A percentile compares a stretch with the other conserved stretches of the same genome.
These are phyloP conservation scores for Drusus annulatus DNA, from an alignment of 1,140 invertebrate species.

Conservation along the genomic window DNA sequence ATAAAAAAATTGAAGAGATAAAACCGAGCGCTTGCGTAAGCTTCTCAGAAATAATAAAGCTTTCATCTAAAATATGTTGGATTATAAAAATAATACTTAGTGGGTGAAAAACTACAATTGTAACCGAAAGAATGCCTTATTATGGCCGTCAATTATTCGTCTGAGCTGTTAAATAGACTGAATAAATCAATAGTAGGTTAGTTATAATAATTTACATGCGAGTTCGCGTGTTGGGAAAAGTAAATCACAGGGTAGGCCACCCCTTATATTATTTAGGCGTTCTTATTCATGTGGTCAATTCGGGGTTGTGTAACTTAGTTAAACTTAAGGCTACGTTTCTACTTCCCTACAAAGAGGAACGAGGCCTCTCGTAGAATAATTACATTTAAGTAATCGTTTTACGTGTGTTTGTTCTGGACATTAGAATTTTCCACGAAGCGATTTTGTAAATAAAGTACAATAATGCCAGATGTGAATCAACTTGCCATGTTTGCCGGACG, in stretches of 20 bases:
- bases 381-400: slow-evolving; percentile 53
- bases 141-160: no score
- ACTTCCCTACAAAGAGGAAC: neutral
- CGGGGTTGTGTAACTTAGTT: neutral
- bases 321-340: neutral
- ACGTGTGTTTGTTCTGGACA: slow-evolving; percentile 47
- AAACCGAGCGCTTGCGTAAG: no score
- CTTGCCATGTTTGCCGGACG: slow-evolving; percentile 44
- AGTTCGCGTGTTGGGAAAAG: slow-evolving; percentile 10
- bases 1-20: no score
- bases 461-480: slow-evolving; percentile 53
- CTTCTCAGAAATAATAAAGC: no score
- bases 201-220: slow-evolving; percentile 14
- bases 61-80: no score
- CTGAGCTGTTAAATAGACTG: slow-evolving; percentile 14
- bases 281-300: slow-evolving; percentile 19
- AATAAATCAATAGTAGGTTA: slow-evolving; percentile 29
- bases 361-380: slow-evolving; percentile 12
- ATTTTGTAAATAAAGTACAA: slow-evolving; percentile 56
- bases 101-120: no score
- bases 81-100: no score
- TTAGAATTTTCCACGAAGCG: slow-evolving; percentile 13
- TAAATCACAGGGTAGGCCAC: neutral
- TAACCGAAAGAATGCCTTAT: no score
- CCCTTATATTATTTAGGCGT: no score